Conservation (phyloP, 1,140 invertebrate genomes). For the Diorhabda sublineata region DNA sequence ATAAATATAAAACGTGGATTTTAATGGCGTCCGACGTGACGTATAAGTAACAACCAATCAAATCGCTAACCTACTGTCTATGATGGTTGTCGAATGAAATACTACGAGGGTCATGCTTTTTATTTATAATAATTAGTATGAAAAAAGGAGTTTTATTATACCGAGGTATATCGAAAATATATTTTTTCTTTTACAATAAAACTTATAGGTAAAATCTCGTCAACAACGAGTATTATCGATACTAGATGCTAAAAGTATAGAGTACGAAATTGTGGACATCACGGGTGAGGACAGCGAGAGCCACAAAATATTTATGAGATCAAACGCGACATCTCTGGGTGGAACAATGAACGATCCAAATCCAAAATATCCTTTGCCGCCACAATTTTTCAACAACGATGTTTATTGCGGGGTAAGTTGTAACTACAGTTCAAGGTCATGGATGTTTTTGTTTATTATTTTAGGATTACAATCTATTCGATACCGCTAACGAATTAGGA, state of each 20-base stretch:
- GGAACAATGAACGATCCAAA: constrained; percentile 58
- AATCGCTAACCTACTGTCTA: no score
- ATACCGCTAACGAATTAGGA: constrained; percentile 82
- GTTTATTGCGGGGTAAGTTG: constrained; percentile 83
- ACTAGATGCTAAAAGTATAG: constrained; percentile 81
- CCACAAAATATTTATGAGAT: constrained; percentile 88
- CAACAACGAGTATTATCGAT: constrained; percentile 89
- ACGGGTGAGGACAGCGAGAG: constrained; percentile 82
- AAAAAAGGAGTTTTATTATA: no score
- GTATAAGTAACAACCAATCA: no score
- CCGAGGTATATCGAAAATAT: no score
- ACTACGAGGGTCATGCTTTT: no score
- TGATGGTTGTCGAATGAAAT: no score
- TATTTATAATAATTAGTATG: no score
- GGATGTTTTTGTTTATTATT: constrained; percentile 15
- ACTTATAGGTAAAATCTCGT: constrained; percentile 82
- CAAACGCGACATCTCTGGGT: constrained; percentile 74
- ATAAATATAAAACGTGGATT: no score
- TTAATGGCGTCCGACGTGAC: no score
- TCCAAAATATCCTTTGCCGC: constrained; percentile 63
- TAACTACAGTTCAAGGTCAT: not conserved
- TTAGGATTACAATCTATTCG: constrained; percentile 87
- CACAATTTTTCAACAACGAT: constrained; percentile 89
- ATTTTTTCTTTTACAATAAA: not conserved
- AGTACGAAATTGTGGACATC: constrained; percentile 86